Conservation (phyloP, 35 echinoderm and acorn worm genomes). For the Chiridota heheva region DNA sequence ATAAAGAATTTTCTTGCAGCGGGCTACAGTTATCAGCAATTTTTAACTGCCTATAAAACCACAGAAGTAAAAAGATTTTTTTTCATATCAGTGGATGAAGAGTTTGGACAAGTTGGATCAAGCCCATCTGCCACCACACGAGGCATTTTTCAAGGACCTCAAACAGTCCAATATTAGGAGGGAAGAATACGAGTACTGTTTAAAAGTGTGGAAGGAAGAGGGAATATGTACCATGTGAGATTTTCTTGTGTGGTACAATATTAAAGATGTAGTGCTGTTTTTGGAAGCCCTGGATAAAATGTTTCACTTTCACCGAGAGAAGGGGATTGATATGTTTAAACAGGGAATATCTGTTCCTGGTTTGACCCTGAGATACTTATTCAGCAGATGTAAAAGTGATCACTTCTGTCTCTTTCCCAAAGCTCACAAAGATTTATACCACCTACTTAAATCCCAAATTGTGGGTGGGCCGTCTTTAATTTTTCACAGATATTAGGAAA, state of each 20-base stretch:
- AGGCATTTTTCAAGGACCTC: slow-evolving; percentile 41
- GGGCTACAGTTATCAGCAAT: too few relatives aligned
- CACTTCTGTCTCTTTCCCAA: too few relatives aligned
- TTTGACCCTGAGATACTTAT: slow-evolving; percentile 44
- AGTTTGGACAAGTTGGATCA: not conserved
- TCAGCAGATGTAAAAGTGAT: too few relatives aligned
- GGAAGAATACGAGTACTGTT: slow-evolving; percentile 23
- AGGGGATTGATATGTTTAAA: slow-evolving; percentile 51
- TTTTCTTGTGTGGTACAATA: slow-evolving; percentile 59
- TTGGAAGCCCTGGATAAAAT: slow-evolving; percentile 55
- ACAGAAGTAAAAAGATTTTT: slow-evolving; percentile 45
- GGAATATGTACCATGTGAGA: slow-evolving; percentile 37
- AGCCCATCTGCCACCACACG: not conserved
- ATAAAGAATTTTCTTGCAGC: too few relatives aligned
- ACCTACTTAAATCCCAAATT: too few relatives aligned
- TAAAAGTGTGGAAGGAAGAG: slow-evolving; percentile 29
- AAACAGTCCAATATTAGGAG: not conserved
- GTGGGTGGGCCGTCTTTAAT: too few relatives aligned
- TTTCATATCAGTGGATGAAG: slow-evolving; percentile 67
- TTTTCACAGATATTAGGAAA: too few relatives aligned
- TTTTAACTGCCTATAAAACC: too few relatives aligned
- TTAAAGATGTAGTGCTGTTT: slow-evolving; percentile 47
- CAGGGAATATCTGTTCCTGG: slow-evolving; percentile 49
- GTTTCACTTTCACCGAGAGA: slow-evolving; percentile 26
- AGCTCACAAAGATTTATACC: too few relatives aligned